phyloP scores from a whole-genome alignment of 2,797 vertebrate genomes.

The Enteromius unitaeniatus region DNA sequence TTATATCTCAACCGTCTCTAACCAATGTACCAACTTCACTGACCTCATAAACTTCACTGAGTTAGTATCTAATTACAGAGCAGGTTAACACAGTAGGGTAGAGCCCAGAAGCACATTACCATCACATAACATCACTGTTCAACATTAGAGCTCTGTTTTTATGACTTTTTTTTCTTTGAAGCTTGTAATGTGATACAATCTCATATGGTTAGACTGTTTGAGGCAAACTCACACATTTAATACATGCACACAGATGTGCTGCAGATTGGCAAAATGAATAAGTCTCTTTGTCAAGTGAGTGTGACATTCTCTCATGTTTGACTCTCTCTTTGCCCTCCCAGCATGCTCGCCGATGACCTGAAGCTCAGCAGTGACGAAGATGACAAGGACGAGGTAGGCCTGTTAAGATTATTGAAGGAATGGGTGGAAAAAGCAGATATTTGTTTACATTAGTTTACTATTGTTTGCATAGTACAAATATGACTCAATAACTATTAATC shows the following conservation, averaged over 20 bases:
- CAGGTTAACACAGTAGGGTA: slow-evolving; percentile 33
- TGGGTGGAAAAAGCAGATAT: background rate
- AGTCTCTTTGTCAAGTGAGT: slow-evolving; percentile 32
- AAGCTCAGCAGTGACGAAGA: slow-evolving; percentile 98
- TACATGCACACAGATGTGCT: slow-evolving; percentile 32
- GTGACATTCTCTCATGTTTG: slow-evolving; percentile 32
- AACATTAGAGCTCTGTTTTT: slow-evolving; percentile 32
- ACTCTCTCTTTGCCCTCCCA: slow-evolving; percentile 65
- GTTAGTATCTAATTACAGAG: slow-evolving; percentile 55
- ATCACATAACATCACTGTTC: slow-evolving; percentile 34
- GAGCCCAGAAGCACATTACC: slow-evolving; percentile 16
- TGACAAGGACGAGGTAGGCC: slow-evolving; percentile 85
- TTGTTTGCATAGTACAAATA: background rate
- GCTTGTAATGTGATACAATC: slow-evolving; percentile 33
- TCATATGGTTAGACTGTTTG: slow-evolving; percentile 1
- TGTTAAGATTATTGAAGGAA: background rate
- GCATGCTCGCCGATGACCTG: slow-evolving; percentile 97
- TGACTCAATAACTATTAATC: background rate
- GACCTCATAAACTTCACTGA: slow-evolving; percentile 51
- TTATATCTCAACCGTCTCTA: slow-evolving; percentile 26
- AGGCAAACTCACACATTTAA: slow-evolving; percentile 18
- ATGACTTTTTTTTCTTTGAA: slow-evolving; percentile 41
- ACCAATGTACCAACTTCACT: slow-evolving; percentile 44
- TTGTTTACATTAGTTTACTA: background rate
- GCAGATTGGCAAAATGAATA: slow-evolving; percentile 19